phyloP scores from a whole-genome alignment of 2,113 vertebrate species.

The Odontesthes bonariensis region DNA sequence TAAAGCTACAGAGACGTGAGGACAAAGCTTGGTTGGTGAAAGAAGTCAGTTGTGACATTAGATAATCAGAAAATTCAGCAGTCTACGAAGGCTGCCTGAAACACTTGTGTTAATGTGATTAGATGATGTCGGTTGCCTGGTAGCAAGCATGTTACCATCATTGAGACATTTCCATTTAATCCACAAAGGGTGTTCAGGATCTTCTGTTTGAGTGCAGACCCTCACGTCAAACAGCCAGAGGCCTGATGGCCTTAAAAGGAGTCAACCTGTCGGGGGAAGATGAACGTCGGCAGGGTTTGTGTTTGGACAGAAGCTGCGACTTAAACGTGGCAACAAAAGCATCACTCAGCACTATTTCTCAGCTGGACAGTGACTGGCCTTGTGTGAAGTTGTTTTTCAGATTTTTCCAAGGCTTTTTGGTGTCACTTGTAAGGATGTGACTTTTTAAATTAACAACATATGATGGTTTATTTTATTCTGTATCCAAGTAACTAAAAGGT shows the following conservation, averaged over 20 bases:
- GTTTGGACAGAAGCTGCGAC: constrained; percentile 17
- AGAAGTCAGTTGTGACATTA: too few species aligned
- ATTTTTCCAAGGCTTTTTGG: not conserved
- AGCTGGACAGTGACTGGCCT: constrained; percentile 6
- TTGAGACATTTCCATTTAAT: not conserved
- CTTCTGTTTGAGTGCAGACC: constrained; percentile 3
- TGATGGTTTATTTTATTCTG: not conserved
- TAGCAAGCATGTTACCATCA: too few species aligned
- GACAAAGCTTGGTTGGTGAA: too few species aligned
- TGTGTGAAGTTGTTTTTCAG: not conserved
- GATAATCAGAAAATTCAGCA: too few species aligned
- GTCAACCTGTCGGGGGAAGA: constrained; percentile 36
- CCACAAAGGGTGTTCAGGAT: constrained; percentile 26
- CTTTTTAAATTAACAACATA: not conserved
- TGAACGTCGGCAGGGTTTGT: constrained; percentile 28
- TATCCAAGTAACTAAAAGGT: too few species aligned
- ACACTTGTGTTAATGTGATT: too few species aligned
- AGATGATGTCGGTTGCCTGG: too few species aligned
- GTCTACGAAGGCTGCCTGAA: too few species aligned
- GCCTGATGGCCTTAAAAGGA: constrained; percentile 57
- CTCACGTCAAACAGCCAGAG: constrained; percentile 11
- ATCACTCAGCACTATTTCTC: constrained; percentile 6
- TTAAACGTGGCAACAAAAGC: constrained; percentile 38
- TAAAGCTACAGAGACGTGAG: too few species aligned
- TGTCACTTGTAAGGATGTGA: not conserved